These are phyloP conservation scores for Drosophila lowei DNA, from an alignment of 1,140 invertebrate species.

Conservation along the genomic window DNA sequence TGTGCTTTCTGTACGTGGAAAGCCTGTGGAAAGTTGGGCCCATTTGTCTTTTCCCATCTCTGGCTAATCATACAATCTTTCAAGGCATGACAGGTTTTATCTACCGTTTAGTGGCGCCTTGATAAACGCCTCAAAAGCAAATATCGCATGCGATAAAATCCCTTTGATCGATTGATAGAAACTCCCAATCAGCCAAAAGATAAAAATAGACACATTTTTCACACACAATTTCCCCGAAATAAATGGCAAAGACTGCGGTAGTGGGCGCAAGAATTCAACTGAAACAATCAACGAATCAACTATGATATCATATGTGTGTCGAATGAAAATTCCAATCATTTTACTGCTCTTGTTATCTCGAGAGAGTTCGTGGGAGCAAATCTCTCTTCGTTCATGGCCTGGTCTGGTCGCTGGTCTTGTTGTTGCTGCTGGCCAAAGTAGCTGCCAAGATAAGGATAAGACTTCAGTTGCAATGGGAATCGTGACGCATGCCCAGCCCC, in stretches of 20 bases:
- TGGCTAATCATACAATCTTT: constrained; percentile 9
- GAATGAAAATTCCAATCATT: constrained; percentile 4
- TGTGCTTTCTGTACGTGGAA: too few relatives aligned
- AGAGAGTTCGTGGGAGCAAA: not conserved
- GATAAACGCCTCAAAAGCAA: constrained; percentile 47
- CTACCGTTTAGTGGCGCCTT: constrained; percentile 9
- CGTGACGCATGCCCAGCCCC: constrained; percentile 46
- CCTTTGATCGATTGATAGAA: constrained; percentile 56
- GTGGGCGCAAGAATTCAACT: too few relatives aligned
- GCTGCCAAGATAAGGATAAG: constrained; percentile 51
- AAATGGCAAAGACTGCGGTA: constrained; percentile 9
- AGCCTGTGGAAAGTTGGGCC: too few relatives aligned
- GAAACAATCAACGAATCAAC: not conserved
- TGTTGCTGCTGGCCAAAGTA: constrained; percentile 2
- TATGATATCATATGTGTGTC: not conserved
- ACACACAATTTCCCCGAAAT: constrained; percentile 48
- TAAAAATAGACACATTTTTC: constrained; percentile 61
- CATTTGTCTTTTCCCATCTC: not conserved
- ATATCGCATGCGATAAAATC: constrained; percentile 40
- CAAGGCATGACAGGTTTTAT: constrained; percentile 2
- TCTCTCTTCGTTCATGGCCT: constrained; percentile 7
- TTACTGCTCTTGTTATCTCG: too few relatives aligned
- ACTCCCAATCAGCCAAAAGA: constrained; percentile 24
- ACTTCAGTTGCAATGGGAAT: constrained; percentile 19
- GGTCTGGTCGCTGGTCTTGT: not conserved